Evolutionary conservation across 2,888 invertebrate genomes (phyloP).

Genomic region (Tetragonula carbonaria): DNA sequence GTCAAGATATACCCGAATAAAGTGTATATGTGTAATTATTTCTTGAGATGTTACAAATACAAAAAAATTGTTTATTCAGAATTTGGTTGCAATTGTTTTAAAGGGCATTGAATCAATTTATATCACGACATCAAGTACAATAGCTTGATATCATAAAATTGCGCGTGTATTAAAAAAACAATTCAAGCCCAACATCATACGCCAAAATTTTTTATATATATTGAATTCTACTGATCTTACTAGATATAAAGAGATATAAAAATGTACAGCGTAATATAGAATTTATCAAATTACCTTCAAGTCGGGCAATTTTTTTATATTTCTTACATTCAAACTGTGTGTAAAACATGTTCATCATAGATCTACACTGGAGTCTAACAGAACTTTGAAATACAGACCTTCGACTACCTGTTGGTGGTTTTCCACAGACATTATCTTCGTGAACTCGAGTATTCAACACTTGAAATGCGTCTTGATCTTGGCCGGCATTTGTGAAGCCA

Average conservation of each 20-base stretch:
- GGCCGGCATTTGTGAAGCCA: slow-evolving; percentile 72
- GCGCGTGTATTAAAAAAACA: too few species aligned
- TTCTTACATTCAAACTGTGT: not conserved
- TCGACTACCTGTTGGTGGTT: slow-evolving; percentile 77
- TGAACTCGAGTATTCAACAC: slow-evolving; percentile 77
- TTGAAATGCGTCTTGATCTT: slow-evolving; percentile 80
- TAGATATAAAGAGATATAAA: not conserved
- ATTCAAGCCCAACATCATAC: too few species aligned
- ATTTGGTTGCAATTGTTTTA: too few species aligned
- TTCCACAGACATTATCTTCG: slow-evolving; percentile 77
- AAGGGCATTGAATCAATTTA: too few species aligned
- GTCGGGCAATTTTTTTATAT: not conserved
- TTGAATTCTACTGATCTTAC: not conserved
- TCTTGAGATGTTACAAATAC: not conserved
- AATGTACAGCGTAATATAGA: not conserved
- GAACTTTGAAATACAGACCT: slow-evolving; percentile 69
- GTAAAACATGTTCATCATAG: not conserved
- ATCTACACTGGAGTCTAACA: not conserved
- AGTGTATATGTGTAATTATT: not conserved
- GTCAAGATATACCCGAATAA: not conserved
- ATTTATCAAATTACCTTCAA: not conserved
- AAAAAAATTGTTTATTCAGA: too few species aligned
- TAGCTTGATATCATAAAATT: too few species aligned
- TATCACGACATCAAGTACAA: too few species aligned
- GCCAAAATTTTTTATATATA: not conserved